A percentile compares a stretch with the other conserved stretches of the same genome.
These are phyloP conservation scores for Drosophila mercatorum DNA, from an alignment of 2,888 invertebrate species.

Conservation along the genomic window DNA sequence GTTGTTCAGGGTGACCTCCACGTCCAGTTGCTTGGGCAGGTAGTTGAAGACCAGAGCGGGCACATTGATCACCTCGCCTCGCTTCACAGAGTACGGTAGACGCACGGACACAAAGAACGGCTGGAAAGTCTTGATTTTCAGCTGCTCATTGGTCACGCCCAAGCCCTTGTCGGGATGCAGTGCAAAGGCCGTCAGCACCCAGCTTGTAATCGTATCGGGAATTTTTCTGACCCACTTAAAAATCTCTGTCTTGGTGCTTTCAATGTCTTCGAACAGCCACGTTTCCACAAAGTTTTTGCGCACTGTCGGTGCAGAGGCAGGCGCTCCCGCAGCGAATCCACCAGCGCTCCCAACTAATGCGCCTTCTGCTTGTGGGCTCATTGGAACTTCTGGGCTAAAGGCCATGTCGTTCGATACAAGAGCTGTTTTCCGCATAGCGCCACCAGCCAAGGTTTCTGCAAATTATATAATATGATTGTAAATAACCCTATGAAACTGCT, in stretches of 20 bases:
- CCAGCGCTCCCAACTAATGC: conserved; percentile 5
- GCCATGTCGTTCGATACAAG: conserved; percentile 1
- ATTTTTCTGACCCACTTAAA: conserved; percentile 85
- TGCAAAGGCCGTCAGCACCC: conserved; percentile 93
- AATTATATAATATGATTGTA: background rate
- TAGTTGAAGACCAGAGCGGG: conserved; percentile 95
- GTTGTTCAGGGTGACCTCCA: conserved; percentile 93
- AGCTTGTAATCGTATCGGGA: conserved; percentile 93
- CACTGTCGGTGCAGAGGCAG: conserved; percentile 44
- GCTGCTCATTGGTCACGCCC: conserved; percentile 88
- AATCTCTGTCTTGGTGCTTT: conserved; percentile 68
- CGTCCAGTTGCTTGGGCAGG: conserved; percentile 89
- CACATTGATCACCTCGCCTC: conserved; percentile 94
- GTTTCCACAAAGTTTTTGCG: conserved; percentile 90
- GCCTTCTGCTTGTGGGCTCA: background rate
- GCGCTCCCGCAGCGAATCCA: conserved; percentile 1
- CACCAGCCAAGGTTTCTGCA: conserved; percentile 37
- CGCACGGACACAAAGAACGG: conserved; percentile 94
- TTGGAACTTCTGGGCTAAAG: background rate
- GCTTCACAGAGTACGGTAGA: conserved; percentile 94
- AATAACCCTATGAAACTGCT: background rate
- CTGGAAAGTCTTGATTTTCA: conserved; percentile 90
- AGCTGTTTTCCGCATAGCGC: conserved; percentile 53
- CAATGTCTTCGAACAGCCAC: conserved; percentile 87
- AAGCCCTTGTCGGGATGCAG: conserved; percentile 90